Conservation (phyloP, 1,140 invertebrate genomes). For the Neuroterus valhalla region DNA sequence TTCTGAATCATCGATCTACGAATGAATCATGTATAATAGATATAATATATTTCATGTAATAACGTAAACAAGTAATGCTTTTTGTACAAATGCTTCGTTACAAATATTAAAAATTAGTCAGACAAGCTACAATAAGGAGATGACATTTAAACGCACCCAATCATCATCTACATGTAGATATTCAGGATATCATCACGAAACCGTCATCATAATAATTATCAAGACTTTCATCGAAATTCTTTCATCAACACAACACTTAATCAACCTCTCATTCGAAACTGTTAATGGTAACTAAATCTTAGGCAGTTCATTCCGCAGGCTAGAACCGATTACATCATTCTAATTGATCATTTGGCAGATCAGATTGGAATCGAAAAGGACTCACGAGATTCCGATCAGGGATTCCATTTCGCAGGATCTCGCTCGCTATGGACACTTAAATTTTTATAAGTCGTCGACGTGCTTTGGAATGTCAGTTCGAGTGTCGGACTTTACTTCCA, state of each 20-base stretch:
- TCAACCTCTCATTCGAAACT: neutral
- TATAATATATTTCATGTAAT: conserved; percentile 62
- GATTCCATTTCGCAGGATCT: neutral
- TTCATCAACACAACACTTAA: neutral
- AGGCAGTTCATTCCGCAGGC: neutral
- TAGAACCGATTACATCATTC: conserved; percentile 1
- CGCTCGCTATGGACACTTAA: neutral
- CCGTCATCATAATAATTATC: neutral
- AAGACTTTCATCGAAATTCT: neutral
- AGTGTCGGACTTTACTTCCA: conserved; percentile 16
- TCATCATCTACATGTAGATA: neutral
- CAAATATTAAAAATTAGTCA: conserved; percentile 54
- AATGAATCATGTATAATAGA: conserved; percentile 47
- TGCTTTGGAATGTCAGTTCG: neutral
- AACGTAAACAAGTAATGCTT: conserved; percentile 60
- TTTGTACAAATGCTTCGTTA: conserved; percentile 59
- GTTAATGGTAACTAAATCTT: neutral
- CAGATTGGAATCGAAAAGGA: neutral
- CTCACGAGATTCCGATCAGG: conserved; percentile 1
- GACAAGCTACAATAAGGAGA: conserved; percentile 13
- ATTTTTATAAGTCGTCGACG: conserved; percentile 22
- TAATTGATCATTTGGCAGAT: conserved; percentile 29
- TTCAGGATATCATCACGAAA: neutral
- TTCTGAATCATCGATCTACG: too few relatives aligned
- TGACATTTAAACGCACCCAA: conserved; percentile 31